Percentiles rank a stretch among this genome's conserved stretches.
These are phyloP conservation scores for Julus scanicus DNA, from an alignment of 2,888 invertebrate species.

Conservation along the genomic window DNA sequence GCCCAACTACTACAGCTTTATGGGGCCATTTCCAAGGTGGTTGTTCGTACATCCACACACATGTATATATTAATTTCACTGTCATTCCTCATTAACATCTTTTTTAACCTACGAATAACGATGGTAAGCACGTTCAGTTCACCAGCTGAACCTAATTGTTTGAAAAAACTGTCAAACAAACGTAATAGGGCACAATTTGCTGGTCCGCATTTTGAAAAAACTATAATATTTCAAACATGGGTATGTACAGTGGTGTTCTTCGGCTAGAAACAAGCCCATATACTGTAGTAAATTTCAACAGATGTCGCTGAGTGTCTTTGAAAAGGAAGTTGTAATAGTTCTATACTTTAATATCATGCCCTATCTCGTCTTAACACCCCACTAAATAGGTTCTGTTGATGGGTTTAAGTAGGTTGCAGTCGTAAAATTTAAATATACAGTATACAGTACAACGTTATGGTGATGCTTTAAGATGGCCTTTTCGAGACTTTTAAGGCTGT, in stretches of 20 bases:
- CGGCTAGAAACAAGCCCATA: neutral
- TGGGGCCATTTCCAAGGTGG: neutral
- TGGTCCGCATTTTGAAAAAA: too few species aligned
- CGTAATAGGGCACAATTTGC: too few species aligned
- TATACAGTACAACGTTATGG: neutral
- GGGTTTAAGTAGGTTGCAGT: neutral
- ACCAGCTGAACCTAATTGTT: too few species aligned
- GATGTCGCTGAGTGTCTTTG: neutral
- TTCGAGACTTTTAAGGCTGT: neutral
- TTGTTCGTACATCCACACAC: neutral
- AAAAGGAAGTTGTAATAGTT: neutral
- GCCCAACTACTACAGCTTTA: neutral
- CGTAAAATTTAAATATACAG: slow-evolving; percentile 6
- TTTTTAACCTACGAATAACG: too few species aligned
- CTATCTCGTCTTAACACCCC: neutral
- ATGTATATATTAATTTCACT: too few species aligned
- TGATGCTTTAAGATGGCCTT: neutral
- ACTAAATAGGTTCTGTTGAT: neutral
- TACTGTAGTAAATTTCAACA: neutral
- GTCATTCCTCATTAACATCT: too few species aligned
- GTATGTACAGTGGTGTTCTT: too few species aligned
- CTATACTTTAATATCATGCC: neutral
- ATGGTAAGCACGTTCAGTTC: too few species aligned
- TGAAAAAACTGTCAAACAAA: too few species aligned
- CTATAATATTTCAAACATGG: too few species aligned